These are phyloP conservation scores for Myotis myotis DNA, from an alignment of 2,797 vertebrate genomes.

Conservation along the genomic window DNA sequence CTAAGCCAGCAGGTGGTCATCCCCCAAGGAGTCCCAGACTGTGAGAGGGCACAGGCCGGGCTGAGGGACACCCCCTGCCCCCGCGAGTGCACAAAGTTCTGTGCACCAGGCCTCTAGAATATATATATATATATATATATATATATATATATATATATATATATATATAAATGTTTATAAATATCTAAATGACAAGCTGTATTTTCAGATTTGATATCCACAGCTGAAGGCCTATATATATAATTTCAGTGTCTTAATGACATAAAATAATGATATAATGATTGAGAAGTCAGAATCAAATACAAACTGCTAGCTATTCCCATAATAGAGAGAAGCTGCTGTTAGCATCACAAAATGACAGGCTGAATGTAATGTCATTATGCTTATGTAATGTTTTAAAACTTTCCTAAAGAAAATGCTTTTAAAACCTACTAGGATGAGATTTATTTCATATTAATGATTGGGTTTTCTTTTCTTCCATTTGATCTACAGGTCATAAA, in stretches of 20 bases:
- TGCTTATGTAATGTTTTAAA: background rate
- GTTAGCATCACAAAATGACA: background rate
- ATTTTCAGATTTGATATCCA: constrained; percentile 45
- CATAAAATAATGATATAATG: background rate
- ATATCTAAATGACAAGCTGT: background rate
- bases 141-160: background rate
- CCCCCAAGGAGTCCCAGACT: too few species aligned
- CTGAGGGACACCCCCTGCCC: too few species aligned
- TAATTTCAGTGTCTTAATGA: background rate
- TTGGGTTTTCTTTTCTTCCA: background rate
- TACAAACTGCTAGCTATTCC: background rate
- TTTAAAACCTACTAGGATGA: background rate
- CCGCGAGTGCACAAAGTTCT: too few species aligned
- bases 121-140: background rate
- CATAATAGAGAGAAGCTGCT: background rate
- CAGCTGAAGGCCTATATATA: background rate
- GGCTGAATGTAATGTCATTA: background rate
- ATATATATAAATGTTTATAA: background rate
- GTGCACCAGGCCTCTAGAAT: too few species aligned
- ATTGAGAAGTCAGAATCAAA: background rate
- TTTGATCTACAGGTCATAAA: background rate
- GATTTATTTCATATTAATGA: background rate
- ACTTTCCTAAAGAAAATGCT: background rate
- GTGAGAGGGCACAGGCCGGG: too few species aligned
- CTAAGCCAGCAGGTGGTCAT: too few species aligned